These are phyloP conservation scores for Aythya baeri DNA, from an alignment of 2,113 vertebrate genomes.

Conservation along the genomic window DNA sequence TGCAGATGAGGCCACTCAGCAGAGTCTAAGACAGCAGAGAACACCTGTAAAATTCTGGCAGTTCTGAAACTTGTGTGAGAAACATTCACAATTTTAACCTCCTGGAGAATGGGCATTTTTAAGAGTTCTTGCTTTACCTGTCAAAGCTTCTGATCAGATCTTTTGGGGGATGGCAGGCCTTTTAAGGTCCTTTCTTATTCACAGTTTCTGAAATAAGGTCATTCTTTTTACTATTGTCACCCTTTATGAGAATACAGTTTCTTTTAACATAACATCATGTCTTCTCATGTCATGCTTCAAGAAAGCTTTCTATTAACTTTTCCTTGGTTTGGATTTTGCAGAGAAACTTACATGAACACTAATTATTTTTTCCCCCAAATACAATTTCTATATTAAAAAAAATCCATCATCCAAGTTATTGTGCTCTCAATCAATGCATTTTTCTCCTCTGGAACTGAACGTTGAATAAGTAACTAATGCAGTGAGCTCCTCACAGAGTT, in stretches of 20 bases:
- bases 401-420: background rate
- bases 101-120: background rate
- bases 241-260: background rate
- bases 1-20: background rate
- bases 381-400: background rate
- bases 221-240: background rate
- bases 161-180: background rate
- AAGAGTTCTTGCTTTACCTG: background rate
- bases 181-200: background rate
- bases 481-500: background rate
- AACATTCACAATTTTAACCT: background rate
- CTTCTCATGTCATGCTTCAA: background rate
- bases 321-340: background rate
- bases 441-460: background rate
- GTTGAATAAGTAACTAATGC: background rate
- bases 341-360: background rate
- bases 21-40: background rate
- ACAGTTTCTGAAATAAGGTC: constrained; percentile 10
- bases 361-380: background rate
- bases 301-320: background rate
- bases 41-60: background rate
- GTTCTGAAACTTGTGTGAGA: background rate
- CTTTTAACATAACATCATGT: background rate
- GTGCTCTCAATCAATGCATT: background rate
- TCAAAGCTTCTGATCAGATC: background rate